Evolutionary conservation across 2,797 vertebrate genomes (phyloP).

Genomic region (Allobates femoralis): DNA sequence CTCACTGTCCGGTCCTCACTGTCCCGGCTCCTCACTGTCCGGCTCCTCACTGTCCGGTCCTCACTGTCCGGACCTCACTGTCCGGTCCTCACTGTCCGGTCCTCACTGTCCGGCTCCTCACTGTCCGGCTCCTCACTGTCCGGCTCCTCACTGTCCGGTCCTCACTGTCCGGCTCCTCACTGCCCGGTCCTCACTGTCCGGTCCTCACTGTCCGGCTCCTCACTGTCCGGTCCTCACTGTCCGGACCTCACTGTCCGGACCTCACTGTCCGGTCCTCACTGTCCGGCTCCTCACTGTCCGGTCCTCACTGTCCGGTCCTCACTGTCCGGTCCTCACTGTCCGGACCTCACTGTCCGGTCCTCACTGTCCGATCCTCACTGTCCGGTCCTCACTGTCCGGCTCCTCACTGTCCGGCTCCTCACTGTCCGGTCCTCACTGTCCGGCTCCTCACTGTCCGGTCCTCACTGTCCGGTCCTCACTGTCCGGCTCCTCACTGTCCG

Average conservation of each 20-base stretch:
- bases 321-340: constrained; percentile 36
- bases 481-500: constrained; percentile 15
- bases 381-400: constrained; percentile 42
- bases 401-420: too few species aligned
- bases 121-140: too few species aligned
- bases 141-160: constrained; percentile 31
- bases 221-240: constrained; percentile 37
- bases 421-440: constrained; percentile 36
- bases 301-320: constrained; percentile 45
- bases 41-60: constrained; percentile 33
- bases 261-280: constrained; percentile 37
- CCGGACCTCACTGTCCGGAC: too few species aligned
- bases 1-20: constrained; percentile 42
- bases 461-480: constrained; percentile 37
- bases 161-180: too few species aligned
- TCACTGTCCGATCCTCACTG: constrained; percentile 25
- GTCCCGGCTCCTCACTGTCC: too few species aligned
- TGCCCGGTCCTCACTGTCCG: constrained; percentile 39
- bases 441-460: too few species aligned
- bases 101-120: too few species aligned
- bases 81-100: too few species aligned
- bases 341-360: constrained; percentile 33
- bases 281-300: constrained; percentile 15
- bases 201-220: too few species aligned
- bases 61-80: too few species aligned